These are phyloP conservation scores for Sabatieria punctata DNA, from an alignment of 2,888 invertebrate genomes.

Conservation along the genomic window DNA sequence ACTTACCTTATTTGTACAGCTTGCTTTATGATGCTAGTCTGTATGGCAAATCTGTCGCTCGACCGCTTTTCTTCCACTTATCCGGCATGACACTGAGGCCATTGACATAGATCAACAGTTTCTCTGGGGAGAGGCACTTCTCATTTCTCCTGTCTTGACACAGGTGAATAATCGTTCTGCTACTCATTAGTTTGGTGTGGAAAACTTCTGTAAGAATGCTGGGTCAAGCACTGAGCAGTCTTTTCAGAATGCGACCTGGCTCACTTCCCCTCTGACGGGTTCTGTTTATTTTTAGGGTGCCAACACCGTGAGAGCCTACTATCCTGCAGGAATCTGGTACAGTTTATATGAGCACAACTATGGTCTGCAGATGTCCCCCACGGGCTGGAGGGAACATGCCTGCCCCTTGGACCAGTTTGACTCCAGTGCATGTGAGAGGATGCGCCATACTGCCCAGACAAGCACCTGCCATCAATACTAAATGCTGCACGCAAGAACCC, in stretches of 20 bases:
- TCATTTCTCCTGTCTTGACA: conserved; percentile 8
- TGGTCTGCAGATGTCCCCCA: too few relatives aligned
- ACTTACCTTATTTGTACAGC: conserved; percentile 2
- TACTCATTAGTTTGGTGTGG: too few relatives aligned
- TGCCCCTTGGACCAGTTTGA: not conserved
- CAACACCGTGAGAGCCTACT: too few relatives aligned
- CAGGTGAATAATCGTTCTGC: too few relatives aligned
- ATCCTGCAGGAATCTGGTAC: conserved; percentile 33
- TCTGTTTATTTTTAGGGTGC: too few relatives aligned
- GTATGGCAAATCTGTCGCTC: conserved; percentile 12
- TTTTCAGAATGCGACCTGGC: too few relatives aligned
- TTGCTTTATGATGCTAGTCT: too few relatives aligned
- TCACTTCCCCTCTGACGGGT: too few relatives aligned
- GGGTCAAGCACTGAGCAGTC: too few relatives aligned
- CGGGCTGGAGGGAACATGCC: not conserved
- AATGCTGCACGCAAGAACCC: conserved; percentile 42
- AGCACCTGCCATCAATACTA: too few relatives aligned
- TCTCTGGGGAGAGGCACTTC: conserved; percentile 5
- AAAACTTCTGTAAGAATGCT: too few relatives aligned
- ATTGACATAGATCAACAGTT: conserved; percentile 4
- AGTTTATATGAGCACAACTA: conserved; percentile 16
- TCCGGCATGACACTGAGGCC: too few relatives aligned
- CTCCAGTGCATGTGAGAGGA: conserved; percentile 38
- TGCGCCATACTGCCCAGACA: conserved; percentile 44
- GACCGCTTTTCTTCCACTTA: conserved; percentile 50